phyloP scores from a whole-genome alignment of 2,888 invertebrate genomes.

The Sesia bembeciformis region DNA sequence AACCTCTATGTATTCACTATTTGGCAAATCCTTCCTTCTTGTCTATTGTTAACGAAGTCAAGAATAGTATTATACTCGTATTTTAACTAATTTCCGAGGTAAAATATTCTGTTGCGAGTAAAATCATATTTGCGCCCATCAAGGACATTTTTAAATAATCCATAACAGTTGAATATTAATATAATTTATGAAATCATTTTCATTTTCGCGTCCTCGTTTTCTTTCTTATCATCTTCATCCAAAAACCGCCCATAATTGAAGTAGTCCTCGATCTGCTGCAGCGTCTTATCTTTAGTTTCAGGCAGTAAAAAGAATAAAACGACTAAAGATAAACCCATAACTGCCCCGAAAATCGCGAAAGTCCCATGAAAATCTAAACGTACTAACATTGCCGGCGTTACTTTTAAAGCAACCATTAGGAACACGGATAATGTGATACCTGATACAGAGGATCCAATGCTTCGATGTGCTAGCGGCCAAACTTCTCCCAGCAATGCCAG shows the following conservation, averaged over 20 bases:
- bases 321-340: conserved; percentile 15
- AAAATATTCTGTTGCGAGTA: no score
- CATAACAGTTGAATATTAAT: no score
- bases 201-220: conserved; percentile 19
- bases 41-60: no score
- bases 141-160: no score
- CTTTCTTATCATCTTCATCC: conserved; percentile 6
- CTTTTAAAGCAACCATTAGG: conserved; percentile 29
- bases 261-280: conserved; percentile 31
- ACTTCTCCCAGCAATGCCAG: conserved; percentile 44
- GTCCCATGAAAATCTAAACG: conserved; percentile 36
- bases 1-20: no score
- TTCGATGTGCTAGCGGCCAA: conserved; percentile 41
- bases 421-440: conserved; percentile 27
- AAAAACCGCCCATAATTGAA: conserved; percentile 25
- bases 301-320: conserved; percentile 24
- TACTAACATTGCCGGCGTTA: conserved; percentile 29
- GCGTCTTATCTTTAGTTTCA: conserved; percentile 32
- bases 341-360: conserved; percentile 33
- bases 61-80: no score
- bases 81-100: no score
- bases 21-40: no score
- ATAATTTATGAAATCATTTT: conserved; percentile 12
- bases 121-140: no score
- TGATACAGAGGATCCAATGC: conserved; percentile 25